Conservation (phyloP, 1,140 invertebrate species). For the Lepeophtheirus salmonis region DNA sequence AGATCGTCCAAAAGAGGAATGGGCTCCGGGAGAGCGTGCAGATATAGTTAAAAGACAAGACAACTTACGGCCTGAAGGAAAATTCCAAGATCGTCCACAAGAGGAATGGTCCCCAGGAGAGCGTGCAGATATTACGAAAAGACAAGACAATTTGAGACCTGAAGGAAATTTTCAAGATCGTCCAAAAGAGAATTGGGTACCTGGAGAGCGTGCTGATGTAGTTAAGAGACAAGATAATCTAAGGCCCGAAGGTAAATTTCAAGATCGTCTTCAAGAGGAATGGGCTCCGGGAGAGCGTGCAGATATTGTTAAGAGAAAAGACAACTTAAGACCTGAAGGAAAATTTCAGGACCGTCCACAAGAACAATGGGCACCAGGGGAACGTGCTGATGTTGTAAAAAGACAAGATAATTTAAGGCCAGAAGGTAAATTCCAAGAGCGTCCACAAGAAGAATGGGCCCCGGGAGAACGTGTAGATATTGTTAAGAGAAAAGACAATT, state of each 20-base stretch:
- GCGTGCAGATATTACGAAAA: constrained; percentile 26
- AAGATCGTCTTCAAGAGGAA: no score
- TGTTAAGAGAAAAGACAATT: constrained; percentile 31
- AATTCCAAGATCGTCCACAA: constrained; percentile 24
- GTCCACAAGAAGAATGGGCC: constrained; percentile 32
- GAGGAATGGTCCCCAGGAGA: constrained; percentile 28
- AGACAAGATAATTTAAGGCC: constrained; percentile 35
- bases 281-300: no score
- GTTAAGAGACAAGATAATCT: constrained; percentile 21
- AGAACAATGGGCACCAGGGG: constrained; percentile 23
- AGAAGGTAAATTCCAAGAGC: constrained; percentile 12
- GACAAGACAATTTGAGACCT: constrained; percentile 35
- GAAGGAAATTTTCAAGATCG: constrained; percentile 37
- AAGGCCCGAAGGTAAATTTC: constrained; percentile 40
- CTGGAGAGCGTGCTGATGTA: constrained; percentile 20
- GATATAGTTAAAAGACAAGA: constrained; percentile 29
- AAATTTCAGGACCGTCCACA: constrained; percentile 22
- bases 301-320: no score
- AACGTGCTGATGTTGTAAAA: constrained; percentile 28
- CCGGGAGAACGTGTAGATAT: constrained; percentile 25
- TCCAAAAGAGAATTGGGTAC: constrained; percentile 1
- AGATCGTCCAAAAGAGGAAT: constrained; percentile 17
- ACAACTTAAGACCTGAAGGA: constrained; percentile 25
- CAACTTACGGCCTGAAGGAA: constrained; percentile 29
- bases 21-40: constrained; percentile 20